Conservation (phyloP, 1,140 invertebrate species). For the Parasteatoda tepidariorum region DNA sequence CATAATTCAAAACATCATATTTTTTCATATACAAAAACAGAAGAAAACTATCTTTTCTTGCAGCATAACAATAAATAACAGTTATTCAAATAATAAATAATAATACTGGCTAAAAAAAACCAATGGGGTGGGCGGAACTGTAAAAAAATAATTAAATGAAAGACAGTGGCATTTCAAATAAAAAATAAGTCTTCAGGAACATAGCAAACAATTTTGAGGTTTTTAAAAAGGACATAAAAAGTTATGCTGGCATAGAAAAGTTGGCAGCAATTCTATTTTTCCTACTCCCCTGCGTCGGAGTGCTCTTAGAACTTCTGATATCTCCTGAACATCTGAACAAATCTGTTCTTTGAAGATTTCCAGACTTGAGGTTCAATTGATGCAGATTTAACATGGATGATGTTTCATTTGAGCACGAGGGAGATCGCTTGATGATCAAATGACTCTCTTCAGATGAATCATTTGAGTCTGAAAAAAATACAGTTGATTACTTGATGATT, state of each 20-base stretch:
- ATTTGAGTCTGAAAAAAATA: neutral
- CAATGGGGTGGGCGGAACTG: too few relatives aligned
- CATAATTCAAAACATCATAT: too few relatives aligned
- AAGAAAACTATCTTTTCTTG: too few relatives aligned
- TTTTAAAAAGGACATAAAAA: too few relatives aligned
- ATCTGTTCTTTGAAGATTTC: neutral
- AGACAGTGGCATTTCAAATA: too few relatives aligned
- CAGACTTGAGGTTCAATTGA: neutral
- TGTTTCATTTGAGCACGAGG: neutral
- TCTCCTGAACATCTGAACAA: neutral
- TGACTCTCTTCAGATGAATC: neutral
- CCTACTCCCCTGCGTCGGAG: slow-evolving; percentile 24
- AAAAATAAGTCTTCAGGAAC: too few relatives aligned
- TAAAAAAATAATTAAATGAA: too few relatives aligned
- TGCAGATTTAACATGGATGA: neutral
- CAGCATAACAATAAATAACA: too few relatives aligned
- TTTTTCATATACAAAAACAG: too few relatives aligned
- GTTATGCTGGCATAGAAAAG: slow-evolving; percentile 48
- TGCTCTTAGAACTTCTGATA: slow-evolving; percentile 45
- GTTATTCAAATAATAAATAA: too few relatives aligned
- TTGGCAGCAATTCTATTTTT: slow-evolving; percentile 50
- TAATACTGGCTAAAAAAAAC: too few relatives aligned
- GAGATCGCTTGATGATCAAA: neutral
- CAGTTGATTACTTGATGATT: neutral
- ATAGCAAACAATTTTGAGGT: too few relatives aligned